Conservation (phyloP, 2,797 vertebrate genomes). For the Coreius guichenoti region DNA sequence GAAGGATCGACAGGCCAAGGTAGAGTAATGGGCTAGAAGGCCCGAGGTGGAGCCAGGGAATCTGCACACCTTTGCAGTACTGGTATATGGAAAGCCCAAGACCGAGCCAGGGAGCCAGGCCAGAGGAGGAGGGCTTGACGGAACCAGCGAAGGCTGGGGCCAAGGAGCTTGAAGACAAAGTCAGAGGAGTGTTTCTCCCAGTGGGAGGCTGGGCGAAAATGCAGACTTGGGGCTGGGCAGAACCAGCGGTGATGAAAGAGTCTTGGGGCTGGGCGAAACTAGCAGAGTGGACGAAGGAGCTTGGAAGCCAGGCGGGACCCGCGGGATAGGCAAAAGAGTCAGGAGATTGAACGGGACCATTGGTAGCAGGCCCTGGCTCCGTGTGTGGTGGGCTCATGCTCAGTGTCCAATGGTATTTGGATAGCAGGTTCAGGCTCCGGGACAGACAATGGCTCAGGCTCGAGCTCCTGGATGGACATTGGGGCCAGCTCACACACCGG, state of each 20-base stretch:
- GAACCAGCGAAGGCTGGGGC: too few species aligned
- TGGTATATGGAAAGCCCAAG: neutral
- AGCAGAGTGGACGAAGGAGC: neutral
- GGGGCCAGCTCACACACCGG: neutral
- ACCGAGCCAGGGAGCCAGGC: neutral
- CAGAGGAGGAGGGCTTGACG: too few species aligned
- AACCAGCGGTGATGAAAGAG: neutral
- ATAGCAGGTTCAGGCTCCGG: neutral
- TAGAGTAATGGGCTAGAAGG: too few species aligned
- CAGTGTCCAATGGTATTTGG: neutral
- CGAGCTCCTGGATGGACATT: too few species aligned
- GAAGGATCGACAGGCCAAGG: too few species aligned
- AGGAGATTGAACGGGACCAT: neutral
- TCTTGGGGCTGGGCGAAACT: neutral
- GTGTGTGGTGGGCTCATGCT: neutral
- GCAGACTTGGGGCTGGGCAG: neutral
- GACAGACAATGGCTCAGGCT: neutral
- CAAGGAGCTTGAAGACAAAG: too few species aligned
- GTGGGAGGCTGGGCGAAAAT: neutral
- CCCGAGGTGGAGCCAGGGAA: too few species aligned
- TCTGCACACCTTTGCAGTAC: neutral
- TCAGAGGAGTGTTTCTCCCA: neutral
- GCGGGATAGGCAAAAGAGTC: neutral
- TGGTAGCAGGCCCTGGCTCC: neutral
- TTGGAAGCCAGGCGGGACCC: too few species aligned